Percentiles rank a stretch among this genome's conserved stretches.
These are phyloP conservation scores for Brachionus sp. DNA, from an alignment of 1,140 invertebrate species.

Conservation along the genomic window DNA sequence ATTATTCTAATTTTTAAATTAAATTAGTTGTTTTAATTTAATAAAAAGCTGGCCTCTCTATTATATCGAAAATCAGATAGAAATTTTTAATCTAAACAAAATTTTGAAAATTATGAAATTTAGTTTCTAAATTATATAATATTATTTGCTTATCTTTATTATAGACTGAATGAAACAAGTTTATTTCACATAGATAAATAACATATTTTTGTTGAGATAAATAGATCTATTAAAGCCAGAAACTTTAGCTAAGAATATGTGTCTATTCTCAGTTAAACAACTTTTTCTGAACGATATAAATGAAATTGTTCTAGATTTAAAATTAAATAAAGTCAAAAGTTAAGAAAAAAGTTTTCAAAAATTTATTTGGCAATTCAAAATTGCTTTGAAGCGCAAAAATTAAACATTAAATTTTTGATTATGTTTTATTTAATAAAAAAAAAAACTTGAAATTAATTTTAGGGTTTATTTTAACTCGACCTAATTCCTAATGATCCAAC, in stretches of 20 bases:
- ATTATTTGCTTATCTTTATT: background rate
- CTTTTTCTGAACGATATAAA: too few species aligned
- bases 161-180: background rate
- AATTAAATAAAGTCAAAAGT: background rate
- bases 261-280: background rate
- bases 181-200: background rate
- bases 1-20: too few species aligned
- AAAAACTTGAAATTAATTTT: background rate
- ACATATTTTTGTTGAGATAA: background rate
- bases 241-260: background rate
- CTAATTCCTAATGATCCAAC: background rate
- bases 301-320: background rate
- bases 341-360: background rate
- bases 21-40: too few species aligned
- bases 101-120: background rate
- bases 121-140: background rate
- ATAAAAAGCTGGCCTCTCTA: background rate
- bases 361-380: background rate
- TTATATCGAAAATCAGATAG: background rate
- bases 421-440: background rate
- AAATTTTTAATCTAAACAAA: background rate
- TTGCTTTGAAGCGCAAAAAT: background rate
- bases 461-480: conserved; percentile 9
- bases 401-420: background rate
- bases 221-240: background rate